phyloP scores from a whole-genome alignment of 2,888 invertebrate species.

The Agrochola macilenta region DNA sequence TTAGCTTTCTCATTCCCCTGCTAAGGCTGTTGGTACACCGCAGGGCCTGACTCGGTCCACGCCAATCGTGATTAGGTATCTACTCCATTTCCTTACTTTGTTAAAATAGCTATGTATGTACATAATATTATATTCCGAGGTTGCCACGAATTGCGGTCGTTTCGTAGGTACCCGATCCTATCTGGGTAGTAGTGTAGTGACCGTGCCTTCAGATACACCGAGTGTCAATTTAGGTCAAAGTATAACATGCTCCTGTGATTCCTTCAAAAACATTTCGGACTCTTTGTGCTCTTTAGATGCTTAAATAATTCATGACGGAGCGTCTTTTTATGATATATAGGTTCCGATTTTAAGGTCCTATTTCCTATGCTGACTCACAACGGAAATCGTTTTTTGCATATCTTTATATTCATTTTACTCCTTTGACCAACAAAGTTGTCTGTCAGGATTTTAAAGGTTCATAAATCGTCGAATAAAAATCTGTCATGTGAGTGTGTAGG shows the following conservation, averaged over 20 bases:
- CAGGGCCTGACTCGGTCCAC: slow-evolving; percentile 2
- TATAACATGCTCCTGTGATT: neutral
- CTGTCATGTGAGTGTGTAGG: slow-evolving; percentile 26
- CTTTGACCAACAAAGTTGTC: slow-evolving; percentile 39
- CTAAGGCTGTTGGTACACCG: neutral
- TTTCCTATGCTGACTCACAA: slow-evolving; percentile 37
- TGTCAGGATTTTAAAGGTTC: slow-evolving; percentile 23
- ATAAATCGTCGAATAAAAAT: slow-evolving; percentile 49
- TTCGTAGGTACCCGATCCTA: slow-evolving; percentile 29
- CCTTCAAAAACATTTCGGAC: neutral
- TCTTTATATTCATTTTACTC: slow-evolving; percentile 42
- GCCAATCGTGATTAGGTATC: slow-evolving; percentile 43
- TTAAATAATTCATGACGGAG: neutral
- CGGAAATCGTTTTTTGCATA: slow-evolving; percentile 50
- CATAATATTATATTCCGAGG: slow-evolving; percentile 19
- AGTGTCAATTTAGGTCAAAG: slow-evolving; percentile 10
- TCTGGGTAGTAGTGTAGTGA: slow-evolving; percentile 16
- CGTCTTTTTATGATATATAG: slow-evolving; percentile 10
- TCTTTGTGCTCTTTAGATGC: neutral
- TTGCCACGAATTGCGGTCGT: slow-evolving; percentile 31
- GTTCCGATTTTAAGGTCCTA: slow-evolving; percentile 2
- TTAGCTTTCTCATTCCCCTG: slow-evolving; percentile 5
- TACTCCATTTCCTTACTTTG: slow-evolving; percentile 28
- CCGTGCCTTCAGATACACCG: slow-evolving; percentile 1
- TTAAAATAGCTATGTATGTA: slow-evolving; percentile 23